Evolutionary conservation across 2,797 vertebrate genomes (phyloP).

Genomic region (Sciaenops ocellatus): DNA sequence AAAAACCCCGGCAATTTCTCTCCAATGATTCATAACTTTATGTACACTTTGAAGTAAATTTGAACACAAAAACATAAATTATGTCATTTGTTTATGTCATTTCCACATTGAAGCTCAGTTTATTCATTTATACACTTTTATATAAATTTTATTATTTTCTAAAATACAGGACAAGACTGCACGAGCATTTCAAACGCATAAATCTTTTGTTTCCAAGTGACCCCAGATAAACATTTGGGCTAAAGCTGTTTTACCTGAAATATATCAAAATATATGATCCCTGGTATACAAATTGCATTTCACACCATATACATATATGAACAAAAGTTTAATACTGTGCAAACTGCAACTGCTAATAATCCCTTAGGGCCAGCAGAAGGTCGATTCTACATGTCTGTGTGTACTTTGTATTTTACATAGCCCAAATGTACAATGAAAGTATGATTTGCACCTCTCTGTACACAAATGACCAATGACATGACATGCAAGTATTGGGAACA

Average conservation of each 20-base stretch:
- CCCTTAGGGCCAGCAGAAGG: constrained; percentile 70
- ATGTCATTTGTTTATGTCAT: constrained; percentile 31
- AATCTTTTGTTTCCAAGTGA: constrained; percentile 38
- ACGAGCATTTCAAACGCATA: constrained; percentile 28
- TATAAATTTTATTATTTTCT: constrained; percentile 37
- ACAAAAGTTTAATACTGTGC: constrained; percentile 78
- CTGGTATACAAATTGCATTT: constrained; percentile 57
- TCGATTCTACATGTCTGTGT: constrained; percentile 66
- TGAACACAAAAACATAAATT: constrained; percentile 51
- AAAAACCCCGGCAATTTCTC: constrained; percentile 24
- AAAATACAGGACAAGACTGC: constrained; percentile 41
- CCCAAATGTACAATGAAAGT: constrained; percentile 64
- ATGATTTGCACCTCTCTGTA: constrained; percentile 57
- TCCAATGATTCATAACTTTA: constrained; percentile 45
- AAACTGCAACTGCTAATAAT: constrained; percentile 79
- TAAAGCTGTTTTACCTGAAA: constrained; percentile 54
- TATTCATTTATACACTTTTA: constrained; percentile 27
- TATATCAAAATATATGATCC: constrained; percentile 39
- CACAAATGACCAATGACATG: constrained; percentile 48
- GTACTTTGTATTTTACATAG: constrained; percentile 51
- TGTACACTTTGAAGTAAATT: constrained; percentile 59
- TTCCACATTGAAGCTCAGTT: constrained; percentile 44
- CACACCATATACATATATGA: constrained; percentile 83
- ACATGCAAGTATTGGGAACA: constrained; percentile 49
- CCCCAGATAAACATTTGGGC: constrained; percentile 26